Evolutionary conservation across 2,113 vertebrate species (phyloP), one percentile per base, ranked within the genome.

Genomic region (Chaetodon trifascialis): DNA sequence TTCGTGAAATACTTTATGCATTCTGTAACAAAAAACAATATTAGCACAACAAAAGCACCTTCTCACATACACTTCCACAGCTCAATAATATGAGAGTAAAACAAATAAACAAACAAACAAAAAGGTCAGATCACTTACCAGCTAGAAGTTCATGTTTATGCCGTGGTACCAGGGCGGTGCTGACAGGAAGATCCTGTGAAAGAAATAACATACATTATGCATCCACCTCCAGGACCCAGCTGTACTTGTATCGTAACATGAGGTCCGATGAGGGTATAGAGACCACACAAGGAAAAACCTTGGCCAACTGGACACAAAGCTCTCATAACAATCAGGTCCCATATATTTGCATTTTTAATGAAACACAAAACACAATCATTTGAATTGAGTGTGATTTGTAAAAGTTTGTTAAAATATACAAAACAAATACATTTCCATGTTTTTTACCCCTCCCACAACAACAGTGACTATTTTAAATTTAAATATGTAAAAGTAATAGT

Each of bases 151-250:
- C 17, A 66, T 64, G 12, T 73, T 59, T 64, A 49, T 65, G 75
- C 70, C 11, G 54, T n/a, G 12, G 23, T 56, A 38, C n/a, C 62
- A 51, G 16, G 3, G 21, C 73, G 25, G 47, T 2, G 11, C 55
- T 62, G 58, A 76, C 73, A 79, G 40, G 47, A 75, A 73, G 44
- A 40, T 36, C 70, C 79, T 78, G 77, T 71, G 47, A 47, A 56
- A 83, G 25, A 11, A 71, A 79, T 11, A 76, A 85, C 71, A 73
- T 59, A 73, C 80, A 83, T 82, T 62, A 82, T 67, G 70, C 68
- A 46, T 79, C 60, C 60, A 38, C 52, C 40, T 54, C 67, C 58
- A 44, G 54, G 76, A 47, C 63, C 66, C 73, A 81, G 71, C 74
- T 86, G 72, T 51, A 40, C 59, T 80, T 25, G 38, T 51, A 60